Percentiles rank a stretch among this genome's conserved stretches.
Conservation (phyloP, 2,888 invertebrate genomes). For the Apamea monoglypha region DNA sequence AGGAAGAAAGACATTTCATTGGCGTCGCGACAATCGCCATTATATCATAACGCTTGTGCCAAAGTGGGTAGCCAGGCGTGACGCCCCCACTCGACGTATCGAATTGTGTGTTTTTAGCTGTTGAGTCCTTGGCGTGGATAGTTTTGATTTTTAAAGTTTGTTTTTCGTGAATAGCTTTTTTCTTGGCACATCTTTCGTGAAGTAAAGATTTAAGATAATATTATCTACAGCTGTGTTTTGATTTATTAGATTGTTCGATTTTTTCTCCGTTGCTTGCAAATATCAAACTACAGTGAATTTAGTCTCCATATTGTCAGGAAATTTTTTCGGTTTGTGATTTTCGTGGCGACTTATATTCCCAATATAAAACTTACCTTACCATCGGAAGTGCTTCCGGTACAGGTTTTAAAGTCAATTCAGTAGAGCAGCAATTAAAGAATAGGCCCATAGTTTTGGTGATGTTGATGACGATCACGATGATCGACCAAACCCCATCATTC, state of each 20-base stretch:
- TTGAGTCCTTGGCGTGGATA: constrained; percentile 29
- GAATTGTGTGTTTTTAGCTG: constrained; percentile 57
- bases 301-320: neutral
- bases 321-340: neutral
- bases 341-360: neutral
- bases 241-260: neutral
- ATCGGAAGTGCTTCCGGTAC: neutral
- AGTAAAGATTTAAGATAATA: neutral
- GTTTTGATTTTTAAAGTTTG: constrained; percentile 46
- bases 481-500: neutral
- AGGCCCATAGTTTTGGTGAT: neutral
- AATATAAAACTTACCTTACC: too few species aligned
- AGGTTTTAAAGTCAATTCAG: neutral
- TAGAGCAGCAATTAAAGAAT: neutral
- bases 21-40: constrained; percentile 79
- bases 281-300: neutral
- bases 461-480: neutral
- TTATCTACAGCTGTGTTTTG: neutral
- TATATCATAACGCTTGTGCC: constrained; percentile 77
- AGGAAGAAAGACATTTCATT: constrained; percentile 82
- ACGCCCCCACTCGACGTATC: constrained; percentile 71
- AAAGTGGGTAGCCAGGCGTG: constrained; percentile 72
- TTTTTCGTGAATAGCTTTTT: neutral
- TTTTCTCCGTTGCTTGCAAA: neutral
- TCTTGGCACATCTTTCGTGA: neutral